phyloP scores from a whole-genome alignment of 1,140 invertebrate genomes.

The Oncopeltus fasciatus region DNA sequence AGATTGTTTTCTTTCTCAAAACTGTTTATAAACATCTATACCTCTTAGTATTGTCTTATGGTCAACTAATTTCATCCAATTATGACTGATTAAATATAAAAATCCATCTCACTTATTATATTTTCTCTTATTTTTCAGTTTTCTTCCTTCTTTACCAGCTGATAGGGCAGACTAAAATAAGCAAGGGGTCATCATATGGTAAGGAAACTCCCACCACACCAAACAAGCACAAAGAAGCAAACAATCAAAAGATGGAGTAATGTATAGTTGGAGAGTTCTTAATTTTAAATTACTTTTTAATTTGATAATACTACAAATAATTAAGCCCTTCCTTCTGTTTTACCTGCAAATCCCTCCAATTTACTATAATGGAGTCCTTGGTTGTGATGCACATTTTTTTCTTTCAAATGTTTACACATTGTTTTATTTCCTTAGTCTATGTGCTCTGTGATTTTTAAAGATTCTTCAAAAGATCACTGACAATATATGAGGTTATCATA shows the following conservation, averaged over 20 bases:
- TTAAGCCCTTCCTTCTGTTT: background rate
- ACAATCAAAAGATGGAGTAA: background rate
- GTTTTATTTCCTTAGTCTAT: background rate
- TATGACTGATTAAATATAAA: no score
- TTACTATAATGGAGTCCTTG: no score
- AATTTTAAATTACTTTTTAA: background rate
- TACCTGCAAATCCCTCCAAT: background rate
- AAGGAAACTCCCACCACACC: conserved; percentile 27
- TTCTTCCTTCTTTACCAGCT: conserved; percentile 59
- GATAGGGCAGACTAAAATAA: conserved; percentile 70
- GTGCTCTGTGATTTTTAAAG: no score
- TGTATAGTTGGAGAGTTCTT: background rate
- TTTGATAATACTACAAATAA: background rate
- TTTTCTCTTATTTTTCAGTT: conserved; percentile 45
- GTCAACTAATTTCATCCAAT: no score
- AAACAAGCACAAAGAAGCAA: background rate
- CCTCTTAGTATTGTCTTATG: no score
- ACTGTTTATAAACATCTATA: no score
- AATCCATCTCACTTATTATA: no score
- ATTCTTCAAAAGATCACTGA: no score
- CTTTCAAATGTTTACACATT: background rate
- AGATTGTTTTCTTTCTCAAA: no score
- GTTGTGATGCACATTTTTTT: background rate
- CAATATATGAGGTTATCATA: no score
- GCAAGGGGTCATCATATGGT: conserved; percentile 69